A percentile compares a stretch with the other conserved stretches of the same genome.
Conservation (phyloP, 2,888 invertebrate species). For the Brachynemurus nebulosus region DNA sequence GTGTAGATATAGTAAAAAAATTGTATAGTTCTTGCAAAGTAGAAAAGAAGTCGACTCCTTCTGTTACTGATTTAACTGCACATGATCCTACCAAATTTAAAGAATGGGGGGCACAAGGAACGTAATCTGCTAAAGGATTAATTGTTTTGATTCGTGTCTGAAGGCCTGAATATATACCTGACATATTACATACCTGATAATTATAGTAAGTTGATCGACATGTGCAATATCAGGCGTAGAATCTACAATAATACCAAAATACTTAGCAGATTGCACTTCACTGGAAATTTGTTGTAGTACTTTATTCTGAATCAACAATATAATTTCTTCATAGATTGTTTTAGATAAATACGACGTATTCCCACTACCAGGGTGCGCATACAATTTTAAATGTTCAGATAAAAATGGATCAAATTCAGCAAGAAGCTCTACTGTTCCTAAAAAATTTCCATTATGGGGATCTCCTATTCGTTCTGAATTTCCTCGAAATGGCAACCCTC, state of each 20-base stretch:
- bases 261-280: constrained; percentile 11
- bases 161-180: background rate
- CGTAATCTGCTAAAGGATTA: background rate
- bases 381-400: constrained; percentile 7
- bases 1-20: constrained; percentile 3
- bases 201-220: constrained; percentile 14
- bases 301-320: constrained; percentile 3
- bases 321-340: constrained; percentile 7
- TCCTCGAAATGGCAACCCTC: too few species aligned
- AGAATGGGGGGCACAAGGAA: background rate
- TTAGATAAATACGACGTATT: constrained; percentile 9
- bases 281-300: constrained; percentile 7
- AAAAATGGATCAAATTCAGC: constrained; percentile 10
- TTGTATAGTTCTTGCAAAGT: background rate
- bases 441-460: constrained; percentile 9
- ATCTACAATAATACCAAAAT: constrained; percentile 9
- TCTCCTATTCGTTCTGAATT: too few species aligned
- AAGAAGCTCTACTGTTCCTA: constrained; percentile 8
- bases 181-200: constrained; percentile 8
- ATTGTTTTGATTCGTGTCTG: background rate
- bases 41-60: background rate
- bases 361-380: constrained; percentile 6
- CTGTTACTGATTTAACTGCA: background rate
- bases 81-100: background rate
- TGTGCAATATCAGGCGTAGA: constrained; percentile 12